Conservation (phyloP, 2,797 vertebrate genomes). For the Pseudochirops corinnae region DNA sequence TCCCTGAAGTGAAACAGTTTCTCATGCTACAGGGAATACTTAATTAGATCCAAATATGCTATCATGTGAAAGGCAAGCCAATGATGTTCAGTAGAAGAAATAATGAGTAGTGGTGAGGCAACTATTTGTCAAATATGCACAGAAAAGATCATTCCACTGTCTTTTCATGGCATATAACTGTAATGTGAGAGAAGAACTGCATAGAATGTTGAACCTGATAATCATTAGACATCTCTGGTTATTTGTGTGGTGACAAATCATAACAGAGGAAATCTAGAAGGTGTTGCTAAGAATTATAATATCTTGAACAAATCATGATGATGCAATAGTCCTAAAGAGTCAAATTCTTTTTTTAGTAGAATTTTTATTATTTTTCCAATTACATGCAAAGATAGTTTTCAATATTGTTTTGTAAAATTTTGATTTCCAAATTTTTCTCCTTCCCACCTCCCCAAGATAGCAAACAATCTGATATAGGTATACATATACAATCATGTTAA, state of each 20-base stretch:
- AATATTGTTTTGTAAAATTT: too few relatives aligned
- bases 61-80: background rate
- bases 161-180: background rate
- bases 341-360: too few relatives aligned
- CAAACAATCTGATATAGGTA: too few relatives aligned
- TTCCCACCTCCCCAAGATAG: too few relatives aligned
- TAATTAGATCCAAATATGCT: background rate
- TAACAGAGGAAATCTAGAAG: too few relatives aligned
- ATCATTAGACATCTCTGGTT: background rate
- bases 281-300: too few relatives aligned
- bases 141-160: background rate
- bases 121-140: background rate
- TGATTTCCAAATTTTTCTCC: too few relatives aligned
- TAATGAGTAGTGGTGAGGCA: background rate
- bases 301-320: too few relatives aligned
- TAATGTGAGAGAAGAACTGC: background rate
- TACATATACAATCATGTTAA: too few relatives aligned
- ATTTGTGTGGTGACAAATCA: background rate
- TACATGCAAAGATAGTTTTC: too few relatives aligned
- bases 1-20: background rate
- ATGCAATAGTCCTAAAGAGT: too few relatives aligned
- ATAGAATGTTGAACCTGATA: background rate
- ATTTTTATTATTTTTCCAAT: too few relatives aligned
- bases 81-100: background rate
- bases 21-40: background rate